Base-by-base conservation (phyloP, 2,797 vertebrate genomes). In the Acanthiza pusilla region DNA sequence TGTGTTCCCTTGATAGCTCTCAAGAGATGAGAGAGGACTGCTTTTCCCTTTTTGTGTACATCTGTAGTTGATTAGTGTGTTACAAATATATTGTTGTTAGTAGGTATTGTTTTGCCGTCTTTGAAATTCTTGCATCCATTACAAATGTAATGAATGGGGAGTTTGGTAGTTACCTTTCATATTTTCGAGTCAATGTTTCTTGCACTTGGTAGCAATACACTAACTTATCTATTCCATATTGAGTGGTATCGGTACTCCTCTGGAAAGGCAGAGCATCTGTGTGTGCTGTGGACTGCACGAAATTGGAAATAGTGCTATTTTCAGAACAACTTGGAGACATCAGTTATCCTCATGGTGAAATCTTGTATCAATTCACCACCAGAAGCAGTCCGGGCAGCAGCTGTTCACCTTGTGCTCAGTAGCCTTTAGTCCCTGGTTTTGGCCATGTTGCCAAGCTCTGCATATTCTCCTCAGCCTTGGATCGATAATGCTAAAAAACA, bases 1-100 rank as follows among this genome's bases (percentile, higher is more conserved):
- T 87, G 63, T 72, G 27, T 91, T 96, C 66, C 71, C 22, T 60
- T 83, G 96, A 72, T 84, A 87, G 70, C 72, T 66, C 83, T 81
- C 30, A n/a, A 84, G 91, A 93, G 53, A 83, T 75, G 92, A 42
- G 26, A 79, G 38, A 84, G 89, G n/a, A 55, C 54, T 76, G 21
- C 10, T 48, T 91, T 91, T 70, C 63, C 25, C 6, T 66, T 91
- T 88, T 63, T 73, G 38, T 25, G 3, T 38, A 23, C 22, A 6
- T 72, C 27, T 67, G 40, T 45, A 75, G 62, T 72, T 67, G 66
- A 72, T 55, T 68, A 65, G 29, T 14, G n/a, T 0, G 0, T 68
- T 66, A n/a, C 14, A 76, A 81, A 54, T 42, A 16, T 8, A 53
- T 61, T 84, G 22, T 34, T 76, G 25, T 23, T 62, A 36, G 25